Evolutionary conservation across 2,797 vertebrate genomes (phyloP).

Genomic region (Ispidina lecontei): DNA sequence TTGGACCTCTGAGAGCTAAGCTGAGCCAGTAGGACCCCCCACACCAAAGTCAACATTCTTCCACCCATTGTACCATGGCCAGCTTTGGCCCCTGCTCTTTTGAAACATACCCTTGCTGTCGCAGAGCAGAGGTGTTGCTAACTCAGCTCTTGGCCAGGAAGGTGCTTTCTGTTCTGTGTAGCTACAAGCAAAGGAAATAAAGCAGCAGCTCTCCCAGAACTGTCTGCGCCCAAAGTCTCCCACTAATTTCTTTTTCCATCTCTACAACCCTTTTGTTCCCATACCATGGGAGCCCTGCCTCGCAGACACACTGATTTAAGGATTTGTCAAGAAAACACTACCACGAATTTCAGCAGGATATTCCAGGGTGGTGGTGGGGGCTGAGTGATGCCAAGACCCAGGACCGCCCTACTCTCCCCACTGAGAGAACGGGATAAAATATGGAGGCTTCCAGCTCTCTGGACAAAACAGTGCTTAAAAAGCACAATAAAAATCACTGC

Average conservation of each 20-base stretch:
- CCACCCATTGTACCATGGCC: not conserved
- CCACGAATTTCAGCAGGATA: not conserved
- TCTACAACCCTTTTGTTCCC: not conserved
- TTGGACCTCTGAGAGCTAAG: not conserved
- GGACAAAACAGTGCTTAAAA: not conserved
- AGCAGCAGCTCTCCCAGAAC: not conserved
- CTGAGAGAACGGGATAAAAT: not conserved
- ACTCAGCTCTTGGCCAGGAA: not conserved
- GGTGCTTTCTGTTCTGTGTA: not conserved
- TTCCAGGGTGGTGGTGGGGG: not conserved
- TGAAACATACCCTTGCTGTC: not conserved
- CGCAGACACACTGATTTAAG: rapidly evolving
- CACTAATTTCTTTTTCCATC: not conserved
- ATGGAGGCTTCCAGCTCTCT: not conserved
- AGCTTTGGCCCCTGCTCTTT: not conserved
- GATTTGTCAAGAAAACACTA: not conserved
- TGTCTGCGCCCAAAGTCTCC: not conserved
- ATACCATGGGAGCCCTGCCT: not conserved
- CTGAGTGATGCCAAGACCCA: not conserved
- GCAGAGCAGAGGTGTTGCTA: not conserved
- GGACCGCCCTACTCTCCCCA: not conserved
- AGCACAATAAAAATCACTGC: not conserved
- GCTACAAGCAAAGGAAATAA: not conserved
- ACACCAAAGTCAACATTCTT: not conserved
- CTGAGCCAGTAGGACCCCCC: not conserved